Evolutionary conservation across 2,797 vertebrate species (phyloP).

Genomic region (Limosa lapponica): DNA sequence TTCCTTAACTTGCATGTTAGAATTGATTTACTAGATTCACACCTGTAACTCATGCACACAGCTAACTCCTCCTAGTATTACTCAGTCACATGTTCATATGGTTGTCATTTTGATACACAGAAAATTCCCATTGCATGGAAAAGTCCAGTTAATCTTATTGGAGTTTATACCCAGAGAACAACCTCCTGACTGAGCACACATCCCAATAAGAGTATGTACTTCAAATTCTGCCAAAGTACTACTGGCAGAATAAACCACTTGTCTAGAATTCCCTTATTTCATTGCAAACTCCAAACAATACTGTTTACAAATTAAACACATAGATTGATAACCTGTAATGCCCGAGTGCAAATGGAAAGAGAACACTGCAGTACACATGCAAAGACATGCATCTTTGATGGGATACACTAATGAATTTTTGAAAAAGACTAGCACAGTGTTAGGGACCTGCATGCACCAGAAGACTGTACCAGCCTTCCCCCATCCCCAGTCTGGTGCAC

Average conservation of each 20-base stretch:
- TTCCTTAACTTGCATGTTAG: neutral
- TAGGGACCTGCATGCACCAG: fast-evolving
- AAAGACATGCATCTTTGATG: neutral
- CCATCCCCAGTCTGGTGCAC: neutral
- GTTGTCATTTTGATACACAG: neutral
- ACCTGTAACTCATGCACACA: neutral
- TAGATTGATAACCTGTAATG: neutral
- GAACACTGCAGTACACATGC: fast-evolving
- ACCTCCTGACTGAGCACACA: neutral
- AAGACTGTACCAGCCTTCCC: neutral
- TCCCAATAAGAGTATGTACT: neutral
- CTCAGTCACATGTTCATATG: neutral
- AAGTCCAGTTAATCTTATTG: neutral
- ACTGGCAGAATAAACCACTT: neutral
- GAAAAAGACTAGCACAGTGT: neutral
- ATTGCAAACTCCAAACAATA: neutral
- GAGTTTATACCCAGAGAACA: neutral
- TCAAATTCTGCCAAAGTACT: neutral
- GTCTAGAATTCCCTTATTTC: neutral
- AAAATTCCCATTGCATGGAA: neutral
- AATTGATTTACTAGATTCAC: neutral
- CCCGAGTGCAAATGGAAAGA: fast-evolving
- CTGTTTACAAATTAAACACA: neutral
- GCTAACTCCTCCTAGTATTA: neutral
- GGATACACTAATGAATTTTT: neutral